Evolutionary conservation across 2,113 vertebrate genomes (phyloP).

Genomic region (Spea bombifrons): DNA sequence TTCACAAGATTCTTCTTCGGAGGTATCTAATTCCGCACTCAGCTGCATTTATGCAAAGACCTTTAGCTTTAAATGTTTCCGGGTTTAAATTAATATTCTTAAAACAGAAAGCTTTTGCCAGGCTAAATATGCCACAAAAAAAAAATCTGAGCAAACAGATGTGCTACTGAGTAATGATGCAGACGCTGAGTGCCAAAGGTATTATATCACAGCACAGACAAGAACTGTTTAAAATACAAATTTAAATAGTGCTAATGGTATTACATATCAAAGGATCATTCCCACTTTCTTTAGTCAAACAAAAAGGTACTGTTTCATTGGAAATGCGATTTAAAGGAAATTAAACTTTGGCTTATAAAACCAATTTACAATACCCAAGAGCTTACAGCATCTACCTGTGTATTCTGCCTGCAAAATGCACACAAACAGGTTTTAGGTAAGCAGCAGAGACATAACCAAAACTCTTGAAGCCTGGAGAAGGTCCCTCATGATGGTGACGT

Average conservation of each 20-base stretch:
- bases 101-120: conserved; percentile 17
- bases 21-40: not conserved
- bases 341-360: conserved; percentile 46
- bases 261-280: conserved; percentile 34
- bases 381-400: conserved; percentile 33
- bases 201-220: conserved; percentile 40
- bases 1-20: too few relatives aligned
- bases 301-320: conserved; percentile 28
- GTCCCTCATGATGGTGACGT: too few relatives aligned
- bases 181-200: conserved; percentile 24
- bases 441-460: too few relatives aligned
- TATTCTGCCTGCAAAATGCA: too few relatives aligned
- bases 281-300: conserved; percentile 28
- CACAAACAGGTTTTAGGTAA: too few relatives aligned
- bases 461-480: too few relatives aligned
- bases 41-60: not conserved
- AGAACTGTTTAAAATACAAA: conserved; percentile 19
- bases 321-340: conserved; percentile 42
- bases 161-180: conserved; percentile 39
- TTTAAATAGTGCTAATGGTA: conserved; percentile 35
- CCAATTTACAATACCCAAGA: conserved; percentile 37
- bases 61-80: not conserved
- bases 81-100: conserved; percentile 18
- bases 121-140: conserved; percentile 26
- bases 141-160: conserved; percentile 33